phyloP scores from a whole-genome alignment of 2,113 vertebrate genomes.

The Amazona vittata region DNA sequence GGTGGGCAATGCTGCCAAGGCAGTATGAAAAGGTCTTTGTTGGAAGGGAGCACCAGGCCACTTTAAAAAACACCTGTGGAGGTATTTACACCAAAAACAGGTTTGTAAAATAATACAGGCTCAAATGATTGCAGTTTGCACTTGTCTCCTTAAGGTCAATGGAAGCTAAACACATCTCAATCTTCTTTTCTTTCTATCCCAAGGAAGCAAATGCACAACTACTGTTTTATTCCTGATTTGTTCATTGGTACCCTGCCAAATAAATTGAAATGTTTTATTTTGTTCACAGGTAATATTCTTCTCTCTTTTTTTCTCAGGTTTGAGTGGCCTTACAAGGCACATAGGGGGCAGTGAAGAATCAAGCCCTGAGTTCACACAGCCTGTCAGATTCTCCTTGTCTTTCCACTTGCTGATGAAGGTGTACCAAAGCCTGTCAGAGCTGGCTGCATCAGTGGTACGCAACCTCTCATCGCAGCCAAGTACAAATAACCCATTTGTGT shows the following conservation, averaged over 20 bases:
- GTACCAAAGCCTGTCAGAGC: not conserved
- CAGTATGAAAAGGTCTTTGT: not conserved
- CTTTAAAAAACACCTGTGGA: not conserved
- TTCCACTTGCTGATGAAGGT: not conserved
- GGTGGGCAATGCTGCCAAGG: not conserved
- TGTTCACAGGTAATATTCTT: not conserved
- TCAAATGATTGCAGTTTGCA: not conserved
- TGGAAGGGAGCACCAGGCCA: not conserved
- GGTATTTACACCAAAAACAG: not conserved
- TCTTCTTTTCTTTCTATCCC: not conserved
- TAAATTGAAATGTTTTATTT: not conserved
- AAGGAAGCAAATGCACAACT: not conserved
- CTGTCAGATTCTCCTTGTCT: not conserved
- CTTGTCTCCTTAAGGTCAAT: not conserved
- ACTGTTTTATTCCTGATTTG: not conserved
- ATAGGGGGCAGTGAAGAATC: fast-evolving
- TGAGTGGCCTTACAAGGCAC: not conserved
- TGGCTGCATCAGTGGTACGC: not conserved
- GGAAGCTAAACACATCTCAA: not conserved
- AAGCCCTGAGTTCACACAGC: not conserved
- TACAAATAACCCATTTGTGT: not conserved
- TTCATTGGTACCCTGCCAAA: not conserved
- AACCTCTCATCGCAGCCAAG: not conserved
- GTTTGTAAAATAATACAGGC: not conserved
- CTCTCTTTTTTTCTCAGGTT: not conserved